These are phyloP conservation scores for honey bee (Apis mellifera) DNA, from an alignment of 1,140 invertebrate species.

Conservation along the genomic window Amel_HAv3.1 CM009931.2:4028001-4028500, in stretches of 20 bases:
- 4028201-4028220: neutral
- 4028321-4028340: conserved; percentile 62
- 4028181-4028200: neutral
- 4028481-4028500: neutral
- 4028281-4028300: conserved; percentile 28
- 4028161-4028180: neutral
- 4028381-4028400: conserved; percentile 52
- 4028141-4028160: neutral
- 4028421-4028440: conserved; percentile 57
- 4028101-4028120: neutral
- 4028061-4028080: too few species aligned
- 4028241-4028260: too few species aligned
- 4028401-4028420: conserved; percentile 56
- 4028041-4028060: too few species aligned
- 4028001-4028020: too few species aligned
- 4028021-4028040: too few species aligned
- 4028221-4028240: too few species aligned
- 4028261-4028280: neutral
- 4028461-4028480: neutral
- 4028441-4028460: conserved; percentile 32
- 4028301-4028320: conserved; percentile 17
- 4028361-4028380: conserved; percentile 53
- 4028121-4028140: neutral
- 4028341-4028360: conserved; percentile 2
- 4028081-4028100: neutral